Evolutionary conservation across 1,140 invertebrate genomes (phyloP).

Genomic region (Gerris buenoi): DNA sequence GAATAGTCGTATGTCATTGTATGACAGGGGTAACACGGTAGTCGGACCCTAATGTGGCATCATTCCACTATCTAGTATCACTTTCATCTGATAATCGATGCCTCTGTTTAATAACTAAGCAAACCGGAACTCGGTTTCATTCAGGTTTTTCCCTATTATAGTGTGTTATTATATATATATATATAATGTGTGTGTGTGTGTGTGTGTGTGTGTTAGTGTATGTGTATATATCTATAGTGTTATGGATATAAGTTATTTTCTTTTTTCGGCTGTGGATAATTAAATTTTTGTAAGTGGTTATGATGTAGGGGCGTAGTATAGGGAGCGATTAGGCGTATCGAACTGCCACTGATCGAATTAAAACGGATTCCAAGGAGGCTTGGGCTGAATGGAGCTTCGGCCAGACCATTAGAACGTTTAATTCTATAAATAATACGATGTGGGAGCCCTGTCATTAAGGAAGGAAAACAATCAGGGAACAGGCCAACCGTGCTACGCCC

Average conservation of each 20-base stretch:
- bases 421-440: constrained; percentile 14
- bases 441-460: constrained; percentile 10
- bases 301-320: background rate
- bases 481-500: background rate
- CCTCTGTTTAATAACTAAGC: background rate
- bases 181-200: too few relatives aligned
- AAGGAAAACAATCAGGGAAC: constrained; percentile 12
- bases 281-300: background rate
- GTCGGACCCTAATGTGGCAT: background rate
- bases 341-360: background rate
- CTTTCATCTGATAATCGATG: background rate
- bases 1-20: too few relatives aligned
- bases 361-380: constrained; percentile 4
- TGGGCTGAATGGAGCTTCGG: constrained; percentile 5
- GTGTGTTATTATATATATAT: background rate
- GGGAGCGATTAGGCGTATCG: background rate
- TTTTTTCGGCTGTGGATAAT: background rate
- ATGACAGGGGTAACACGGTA: background rate
- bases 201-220: too few relatives aligned
- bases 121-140: background rate
- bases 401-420: constrained; percentile 12
- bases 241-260: too few relatives aligned
- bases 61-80: background rate
- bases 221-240: too few relatives aligned
- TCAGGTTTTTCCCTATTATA: background rate